Conservation (phyloP, 2,797 vertebrate species). For the Trachurus trachurus region DNA sequence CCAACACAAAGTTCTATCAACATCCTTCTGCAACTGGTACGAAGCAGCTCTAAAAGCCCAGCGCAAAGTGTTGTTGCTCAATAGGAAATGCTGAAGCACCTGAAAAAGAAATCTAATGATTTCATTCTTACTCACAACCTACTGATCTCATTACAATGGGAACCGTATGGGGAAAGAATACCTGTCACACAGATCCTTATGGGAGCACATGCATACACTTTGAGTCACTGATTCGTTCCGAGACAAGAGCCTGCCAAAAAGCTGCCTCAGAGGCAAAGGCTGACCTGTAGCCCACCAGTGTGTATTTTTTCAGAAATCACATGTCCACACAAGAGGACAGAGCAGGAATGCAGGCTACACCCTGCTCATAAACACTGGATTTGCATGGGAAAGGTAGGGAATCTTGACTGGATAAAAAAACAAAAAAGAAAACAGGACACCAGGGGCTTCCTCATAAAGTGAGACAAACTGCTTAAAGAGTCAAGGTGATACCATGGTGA, state of each 20-base stretch:
- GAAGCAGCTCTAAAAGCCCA: not conserved
- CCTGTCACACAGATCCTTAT: slow-evolving; percentile 10
- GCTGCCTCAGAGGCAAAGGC: slow-evolving; percentile 22
- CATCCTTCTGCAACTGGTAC: not conserved
- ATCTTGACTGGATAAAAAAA: slow-evolving; percentile 10
- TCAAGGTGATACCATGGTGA: not conserved
- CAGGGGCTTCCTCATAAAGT: not conserved
- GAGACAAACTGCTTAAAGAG: slow-evolving; percentile 1
- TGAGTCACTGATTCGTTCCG: slow-evolving; percentile 25
- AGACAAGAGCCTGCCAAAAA: slow-evolving; percentile 47
- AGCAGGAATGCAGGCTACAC: slow-evolving; percentile 69
- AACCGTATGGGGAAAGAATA: slow-evolving; percentile 27
- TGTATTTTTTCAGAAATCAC: slow-evolving; percentile 43
- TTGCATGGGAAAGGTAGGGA: slow-evolving; percentile 19
- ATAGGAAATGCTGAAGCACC: not conserved
- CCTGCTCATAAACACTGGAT: slow-evolving; percentile 49
- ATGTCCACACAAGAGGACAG: slow-evolving; percentile 66
- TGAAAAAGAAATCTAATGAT: slow-evolving; percentile 4
- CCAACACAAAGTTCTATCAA: slow-evolving; percentile 1
- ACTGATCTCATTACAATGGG: slow-evolving; percentile 4
- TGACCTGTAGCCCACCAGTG: slow-evolving; percentile 54
- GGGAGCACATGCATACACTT: slow-evolving; percentile 5
- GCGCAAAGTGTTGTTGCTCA: not conserved
- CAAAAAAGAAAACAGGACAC: not conserved
- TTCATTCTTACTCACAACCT: slow-evolving; percentile 26